Base-by-base conservation (phyloP, 2,113 vertebrate species). In the Argyrosomus japonicus region DNA sequence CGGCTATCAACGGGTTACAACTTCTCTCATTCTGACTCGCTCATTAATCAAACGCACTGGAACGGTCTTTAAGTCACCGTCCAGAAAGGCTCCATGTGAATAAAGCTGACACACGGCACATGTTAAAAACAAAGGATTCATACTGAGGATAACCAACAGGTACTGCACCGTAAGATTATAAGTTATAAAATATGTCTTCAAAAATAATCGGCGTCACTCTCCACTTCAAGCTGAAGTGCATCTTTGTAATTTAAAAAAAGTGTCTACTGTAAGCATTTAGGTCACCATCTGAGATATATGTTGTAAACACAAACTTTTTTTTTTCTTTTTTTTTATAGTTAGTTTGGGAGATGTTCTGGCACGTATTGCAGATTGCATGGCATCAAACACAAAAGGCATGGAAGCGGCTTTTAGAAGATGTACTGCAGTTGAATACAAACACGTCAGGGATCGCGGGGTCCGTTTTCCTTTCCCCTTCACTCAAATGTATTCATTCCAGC, bases 391-490 rank as follows among this genome's bases (percentile, higher is more conserved):
- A 83, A 88, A 95, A 96, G 91, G 96, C 90, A 94, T 86, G 92
- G 92, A 96, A 93, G 93, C 95, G 93, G 83, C 88, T 93, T 95
- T 93, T 88, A 94, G 84, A 95, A 95, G 95, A 91, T 83, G 95
- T 95, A 71, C 68, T 81, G 79, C 74, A 95, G 91, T 84, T 92
- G 91, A 90, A 93, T 94, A 83, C 32, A 76, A 77, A 86, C 47
- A 84, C 23, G 29, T 65, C 25, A 47, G 67, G 70, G 70, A 79
- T 23, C 3, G 14, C 8, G 50, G 76, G 77, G 62, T 84, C 71
- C 54, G 0, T 69, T 57, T 69, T 65, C 64, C 48, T 23, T 60
- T 67, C 57, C 54, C 54, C 54, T 18, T 84, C 65, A 58, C 64
- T 84, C 73, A 29, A 8, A 65, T 65, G 25, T 60, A 54, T 69